phyloP scores from a whole-genome alignment of 1,140 invertebrate species.

The Teleogryllus occipitalis region DNA sequence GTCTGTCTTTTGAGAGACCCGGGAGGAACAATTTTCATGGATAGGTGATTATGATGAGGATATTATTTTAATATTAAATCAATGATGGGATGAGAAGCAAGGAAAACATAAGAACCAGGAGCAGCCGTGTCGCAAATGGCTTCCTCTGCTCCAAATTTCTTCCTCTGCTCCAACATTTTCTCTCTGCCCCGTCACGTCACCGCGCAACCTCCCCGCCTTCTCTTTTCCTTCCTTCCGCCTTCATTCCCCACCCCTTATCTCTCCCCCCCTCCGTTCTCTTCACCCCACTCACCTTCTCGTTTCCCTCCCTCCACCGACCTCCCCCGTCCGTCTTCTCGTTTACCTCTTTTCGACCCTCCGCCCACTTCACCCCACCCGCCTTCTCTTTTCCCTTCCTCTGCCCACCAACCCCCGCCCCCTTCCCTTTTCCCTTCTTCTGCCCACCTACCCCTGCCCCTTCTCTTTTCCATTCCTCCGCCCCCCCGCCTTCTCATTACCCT shows the following conservation, averaged over 20 bases:
- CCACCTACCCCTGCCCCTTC: background rate
- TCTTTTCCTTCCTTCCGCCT: background rate
- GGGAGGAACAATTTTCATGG: too few species aligned
- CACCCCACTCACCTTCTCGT: background rate
- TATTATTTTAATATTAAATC: too few species aligned
- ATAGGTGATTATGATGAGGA: too few species aligned
- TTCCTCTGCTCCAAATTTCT: background rate
- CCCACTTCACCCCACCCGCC: background rate
- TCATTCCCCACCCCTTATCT: background rate
- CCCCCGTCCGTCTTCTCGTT: background rate
- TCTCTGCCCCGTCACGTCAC: background rate
- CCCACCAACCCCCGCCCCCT: background rate
- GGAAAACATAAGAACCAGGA: too few species aligned
- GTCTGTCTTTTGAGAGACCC: too few species aligned
- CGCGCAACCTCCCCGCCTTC: background rate
- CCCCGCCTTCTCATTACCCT: background rate
- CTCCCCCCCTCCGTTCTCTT: background rate
- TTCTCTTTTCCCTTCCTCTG: background rate
- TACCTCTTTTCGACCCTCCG: background rate
- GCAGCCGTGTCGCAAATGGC: too few species aligned
- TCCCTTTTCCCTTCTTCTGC: background rate
- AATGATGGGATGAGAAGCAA: too few species aligned
- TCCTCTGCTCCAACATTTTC: background rate
- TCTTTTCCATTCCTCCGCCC: background rate
- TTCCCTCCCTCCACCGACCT: background rate